Conservation (phyloP, 2,888 invertebrate genomes). For the Odontothrips loti region DNA sequence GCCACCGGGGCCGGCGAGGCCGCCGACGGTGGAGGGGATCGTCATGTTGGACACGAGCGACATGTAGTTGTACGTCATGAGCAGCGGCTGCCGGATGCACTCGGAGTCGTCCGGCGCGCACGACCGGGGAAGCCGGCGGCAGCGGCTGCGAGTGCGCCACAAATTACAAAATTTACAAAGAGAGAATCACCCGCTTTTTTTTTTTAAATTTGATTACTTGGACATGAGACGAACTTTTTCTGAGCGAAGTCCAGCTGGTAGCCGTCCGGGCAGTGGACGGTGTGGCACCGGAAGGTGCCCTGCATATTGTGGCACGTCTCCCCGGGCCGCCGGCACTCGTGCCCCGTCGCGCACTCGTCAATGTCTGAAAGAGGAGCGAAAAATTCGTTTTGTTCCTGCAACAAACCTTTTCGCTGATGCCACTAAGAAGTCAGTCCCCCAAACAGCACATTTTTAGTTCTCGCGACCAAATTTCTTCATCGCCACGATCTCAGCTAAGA, state of each 20-base stretch:
- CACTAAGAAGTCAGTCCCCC: too few species aligned
- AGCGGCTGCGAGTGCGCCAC: slow-evolving; percentile 60
- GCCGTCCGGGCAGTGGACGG: slow-evolving; percentile 77
- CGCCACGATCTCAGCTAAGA: too few species aligned
- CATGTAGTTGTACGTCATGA: slow-evolving; percentile 89
- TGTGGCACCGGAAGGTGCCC: slow-evolving; percentile 83
- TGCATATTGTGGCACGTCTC: slow-evolving; percentile 86
- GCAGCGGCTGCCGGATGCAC: slow-evolving; percentile 76
- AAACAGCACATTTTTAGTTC: too few species aligned
- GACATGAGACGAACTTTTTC: slow-evolving; percentile 61
- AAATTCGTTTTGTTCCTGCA: too few species aligned
- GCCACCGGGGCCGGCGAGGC: slow-evolving; percentile 53
- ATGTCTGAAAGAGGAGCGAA: slow-evolving; percentile 61
- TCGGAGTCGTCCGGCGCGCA: slow-evolving; percentile 69
- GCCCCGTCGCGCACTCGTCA: slow-evolving; percentile 61
- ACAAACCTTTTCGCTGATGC: too few species aligned
- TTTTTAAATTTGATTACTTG: too few species aligned
- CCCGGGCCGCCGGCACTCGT: slow-evolving; percentile 49
- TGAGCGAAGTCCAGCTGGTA: slow-evolving; percentile 72
- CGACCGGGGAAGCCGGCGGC: slow-evolving; percentile 63
- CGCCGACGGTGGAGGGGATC: slow-evolving; percentile 51
- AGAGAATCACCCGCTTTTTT: too few species aligned
- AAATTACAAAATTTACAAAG: too few species aligned
- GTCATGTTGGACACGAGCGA: slow-evolving; percentile 81
- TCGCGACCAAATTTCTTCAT: too few species aligned